Evolutionary conservation across 2,113 vertebrate species (phyloP).

Genomic region (Laticauda laticaudata): DNA sequence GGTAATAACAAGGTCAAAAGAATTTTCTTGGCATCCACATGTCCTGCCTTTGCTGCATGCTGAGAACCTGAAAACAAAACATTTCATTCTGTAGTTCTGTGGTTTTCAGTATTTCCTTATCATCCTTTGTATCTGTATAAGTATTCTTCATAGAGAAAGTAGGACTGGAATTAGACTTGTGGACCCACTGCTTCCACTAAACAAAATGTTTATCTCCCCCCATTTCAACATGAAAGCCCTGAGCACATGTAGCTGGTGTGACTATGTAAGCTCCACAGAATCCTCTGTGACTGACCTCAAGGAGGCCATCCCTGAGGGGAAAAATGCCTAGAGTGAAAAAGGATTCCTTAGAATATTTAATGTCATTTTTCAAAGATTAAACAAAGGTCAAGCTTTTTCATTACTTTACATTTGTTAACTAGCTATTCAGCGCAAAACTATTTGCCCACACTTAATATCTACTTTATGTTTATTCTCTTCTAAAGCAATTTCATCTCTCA

Average conservation of each 20-base stretch:
- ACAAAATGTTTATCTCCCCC: too few relatives aligned
- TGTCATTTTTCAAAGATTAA: neutral
- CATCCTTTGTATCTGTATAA: neutral
- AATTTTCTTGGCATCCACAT: neutral
- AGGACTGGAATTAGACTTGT: neutral
- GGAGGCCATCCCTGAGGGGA: neutral
- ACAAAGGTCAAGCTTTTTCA: neutral
- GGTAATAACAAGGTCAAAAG: neutral
- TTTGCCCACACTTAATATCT: neutral
- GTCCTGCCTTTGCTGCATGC: neutral
- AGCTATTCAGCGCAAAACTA: neutral
- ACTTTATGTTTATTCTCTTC: neutral
- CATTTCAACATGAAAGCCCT: neutral
- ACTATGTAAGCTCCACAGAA: neutral
- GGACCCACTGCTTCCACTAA: neutral
- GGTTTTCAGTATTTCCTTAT: neutral
- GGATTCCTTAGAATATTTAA: neutral
- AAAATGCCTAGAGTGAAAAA: neutral
- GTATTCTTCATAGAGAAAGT: neutral
- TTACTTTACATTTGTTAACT: neutral
- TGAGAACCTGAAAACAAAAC: neutral
- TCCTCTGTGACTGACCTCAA: neutral
- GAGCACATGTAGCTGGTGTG: too few relatives aligned
- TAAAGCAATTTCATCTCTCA: neutral
- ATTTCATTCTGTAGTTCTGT: neutral